phyloP scores from a whole-genome alignment of 2,797 vertebrate species.

The Telmatherina bonti region DNA sequence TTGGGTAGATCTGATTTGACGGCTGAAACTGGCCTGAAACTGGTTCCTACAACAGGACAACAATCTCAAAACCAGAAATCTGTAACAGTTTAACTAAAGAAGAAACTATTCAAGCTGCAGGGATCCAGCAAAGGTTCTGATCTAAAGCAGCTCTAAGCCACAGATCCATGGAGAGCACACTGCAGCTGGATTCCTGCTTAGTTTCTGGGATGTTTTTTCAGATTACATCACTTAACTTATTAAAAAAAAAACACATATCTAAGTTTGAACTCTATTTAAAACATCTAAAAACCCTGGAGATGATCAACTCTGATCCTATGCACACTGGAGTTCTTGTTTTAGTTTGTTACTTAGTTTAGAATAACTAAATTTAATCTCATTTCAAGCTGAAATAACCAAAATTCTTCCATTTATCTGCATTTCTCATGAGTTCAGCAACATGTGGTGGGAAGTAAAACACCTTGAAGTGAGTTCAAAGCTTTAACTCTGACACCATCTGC shows the following conservation, averaged over 20 bases:
- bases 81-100: neutral
- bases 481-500: neutral
- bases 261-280: neutral
- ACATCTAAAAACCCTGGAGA: neutral
- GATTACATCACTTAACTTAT: neutral
- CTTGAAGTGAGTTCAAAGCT: neutral
- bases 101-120: too few relatives aligned
- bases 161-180: neutral
- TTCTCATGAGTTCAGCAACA: conserved; percentile 20
- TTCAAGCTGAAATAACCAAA: conserved; percentile 4
- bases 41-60: too few relatives aligned
- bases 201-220: neutral
- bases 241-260: neutral
- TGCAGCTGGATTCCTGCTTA: neutral
- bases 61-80: neutral
- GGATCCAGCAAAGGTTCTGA: too few relatives aligned
- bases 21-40: too few relatives aligned
- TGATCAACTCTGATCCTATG: neutral
- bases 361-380: neutral
- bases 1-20: too few relatives aligned
- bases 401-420: conserved; percentile 1
- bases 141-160: too few relatives aligned
- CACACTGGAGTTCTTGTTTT: neutral
- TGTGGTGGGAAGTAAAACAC: neutral
- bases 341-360: too few relatives aligned